phyloP scores from a whole-genome alignment of 2,888 invertebrate genomes.

The Odiellus spinosus region DNA sequence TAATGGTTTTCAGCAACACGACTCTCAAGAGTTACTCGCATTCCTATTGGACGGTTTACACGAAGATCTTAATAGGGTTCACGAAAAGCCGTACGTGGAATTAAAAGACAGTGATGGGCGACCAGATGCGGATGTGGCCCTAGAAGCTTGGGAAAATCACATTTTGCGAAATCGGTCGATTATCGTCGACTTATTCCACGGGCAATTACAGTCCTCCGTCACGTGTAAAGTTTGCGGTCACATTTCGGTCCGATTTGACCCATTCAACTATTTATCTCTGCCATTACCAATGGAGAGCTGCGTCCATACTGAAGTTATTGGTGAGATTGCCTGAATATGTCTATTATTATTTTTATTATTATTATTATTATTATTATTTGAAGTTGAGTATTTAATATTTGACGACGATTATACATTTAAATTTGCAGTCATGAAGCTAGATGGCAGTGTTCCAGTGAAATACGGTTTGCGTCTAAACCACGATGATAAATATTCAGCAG shows the following conservation, averaged over 20 bases:
- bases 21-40: conserved; percentile 80
- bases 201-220: conserved; percentile 73
- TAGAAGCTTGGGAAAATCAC: conserved; percentile 67
- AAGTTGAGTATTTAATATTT: conserved; percentile 1
- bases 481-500: conserved; percentile 58
- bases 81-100: conserved; percentile 51
- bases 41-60: conserved; percentile 81
- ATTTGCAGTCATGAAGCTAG: conserved; percentile 49
- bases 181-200: conserved; percentile 78
- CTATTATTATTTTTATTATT: conserved; percentile 7
- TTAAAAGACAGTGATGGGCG: conserved; percentile 58
- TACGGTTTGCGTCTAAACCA: conserved; percentile 69
- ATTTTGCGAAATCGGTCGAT: conserved; percentile 65
- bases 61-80: conserved; percentile 69
- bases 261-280: conserved; percentile 74
- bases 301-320: conserved; percentile 55
- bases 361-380: conserved; percentile 5
- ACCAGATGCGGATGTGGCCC: conserved; percentile 48
- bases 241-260: conserved; percentile 75
- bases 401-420: not conserved
- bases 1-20: conserved; percentile 79
- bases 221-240: conserved; percentile 66
- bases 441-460: conserved; percentile 65
- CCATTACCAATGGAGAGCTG: conserved; percentile 81
- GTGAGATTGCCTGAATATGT: conserved; percentile 34